Evolutionary conservation across 2,888 invertebrate species (phyloP), one percentile per base, ranked within the genome.

Genomic region (Cecidostiba fungosa): DNA sequence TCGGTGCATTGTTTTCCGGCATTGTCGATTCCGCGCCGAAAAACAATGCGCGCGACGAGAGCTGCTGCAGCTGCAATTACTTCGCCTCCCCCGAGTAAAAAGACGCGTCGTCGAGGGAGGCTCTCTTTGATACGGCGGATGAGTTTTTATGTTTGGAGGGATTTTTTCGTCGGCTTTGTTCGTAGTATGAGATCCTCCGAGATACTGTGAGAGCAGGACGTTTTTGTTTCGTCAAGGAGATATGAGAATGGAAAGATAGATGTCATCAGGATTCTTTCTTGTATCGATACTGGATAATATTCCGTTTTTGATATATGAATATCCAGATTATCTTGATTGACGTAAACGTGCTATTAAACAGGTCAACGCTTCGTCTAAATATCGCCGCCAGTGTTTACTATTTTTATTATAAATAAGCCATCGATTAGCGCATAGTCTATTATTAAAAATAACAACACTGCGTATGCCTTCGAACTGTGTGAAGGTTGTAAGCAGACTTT

Each of bases 1-100:
- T 72, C 89, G 88, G 84, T 39, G 77, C 84, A 91, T 92, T 92
- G 91, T 92, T 92, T 91, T 89, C 90, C 89, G 89, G 90, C 91
- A 90, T 91, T 91, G 91, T 91, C 92, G 89, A 92, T 92, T 89
- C 90, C 89, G 23, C 23, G 26, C 66, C 26, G 29, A 66, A 66
- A 66, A 66, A 66, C 66, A 66, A 66, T 66, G 72, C 16, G 29
- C 19, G 62, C 70, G 36, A 36, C 69, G 69, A 69, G 69, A 32
- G 70, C 19, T n/a, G n/a, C 23, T 6, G n/a, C 43, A 29, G 5
- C 39, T 8, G n/a, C 43, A 29, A 66, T 72, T 72, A 39, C 39
- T 72, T 72, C 70, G 70, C 8, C 39, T n/a, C 70, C 36, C 39
- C 10, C 54, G 54, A 59, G n/a, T 8, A n/a, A 59, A 59, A n/a